Evolutionary conservation across 2,888 invertebrate species (phyloP), one percentile per base, ranked within the genome.

Genomic region (Rhingia rostrata): DNA sequence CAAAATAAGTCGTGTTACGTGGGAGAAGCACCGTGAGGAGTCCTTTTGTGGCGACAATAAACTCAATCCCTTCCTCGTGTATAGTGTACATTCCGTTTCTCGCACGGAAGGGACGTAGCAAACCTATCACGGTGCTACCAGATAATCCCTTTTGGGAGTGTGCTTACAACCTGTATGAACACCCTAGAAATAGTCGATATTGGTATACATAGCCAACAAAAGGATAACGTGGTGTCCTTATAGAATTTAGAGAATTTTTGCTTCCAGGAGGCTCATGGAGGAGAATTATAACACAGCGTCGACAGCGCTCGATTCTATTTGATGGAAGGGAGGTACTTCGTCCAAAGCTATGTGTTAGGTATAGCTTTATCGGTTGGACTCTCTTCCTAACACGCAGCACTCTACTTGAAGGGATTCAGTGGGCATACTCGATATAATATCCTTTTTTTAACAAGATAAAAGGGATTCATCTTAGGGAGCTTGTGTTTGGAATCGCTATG

Each of bases 191-290:
- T 37, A 22, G 10, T 6, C 41, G 22, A 22, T 2, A 22, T 22
- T 22, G 63, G 12, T 6, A n/a, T 49, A 30, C 10, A 33, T 66
- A 22, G 2, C 58, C 66, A 53, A 41, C 1, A 22, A 49, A 30
- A 53, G 66, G 66, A 67, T 60, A 75, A 75, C 66, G 58, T 66
- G 43, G 58, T 75, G 51, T 60, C 60, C 45, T 75, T 60, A 75
- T 49, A 67, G 14, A 75, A 75, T 66, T 75, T 60, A n/a, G 14
- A 66, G 75, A 75, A 75, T 75, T 75, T 45, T 58, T 56, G 41
- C 49, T 53, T 41, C 51, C 6, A 64, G 37, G 54, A 56, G 39
- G 63, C 73, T 56, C 41, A 67, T 43, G 43, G 43, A 67, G 22
- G 12, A 49, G 66, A 58, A 75, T 66, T 54, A 64, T 63, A 64